Conservation (phyloP, 2,113 vertebrate genomes). For the Orthonyx spaldingii region DNA sequence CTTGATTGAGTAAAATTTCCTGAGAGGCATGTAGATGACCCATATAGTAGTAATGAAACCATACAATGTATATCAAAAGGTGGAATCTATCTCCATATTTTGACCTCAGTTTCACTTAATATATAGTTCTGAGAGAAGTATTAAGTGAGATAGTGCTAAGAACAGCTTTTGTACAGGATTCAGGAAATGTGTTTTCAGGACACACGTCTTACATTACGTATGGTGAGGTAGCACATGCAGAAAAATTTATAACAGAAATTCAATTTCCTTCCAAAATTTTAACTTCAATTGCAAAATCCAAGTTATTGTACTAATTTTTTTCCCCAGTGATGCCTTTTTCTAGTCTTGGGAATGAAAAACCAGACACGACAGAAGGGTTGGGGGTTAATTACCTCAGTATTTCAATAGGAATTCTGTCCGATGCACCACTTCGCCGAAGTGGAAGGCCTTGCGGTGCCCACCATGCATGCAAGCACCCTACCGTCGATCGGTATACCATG, state of each 20-base stretch:
- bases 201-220: accelerated
- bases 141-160: not conserved
- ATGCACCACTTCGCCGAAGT: too few species aligned
- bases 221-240: not conserved
- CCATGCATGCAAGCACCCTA: too few species aligned
- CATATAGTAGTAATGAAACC: not conserved
- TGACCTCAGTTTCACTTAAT: not conserved
- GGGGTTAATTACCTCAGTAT: too few species aligned
- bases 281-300: not conserved
- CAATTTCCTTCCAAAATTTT: not conserved
- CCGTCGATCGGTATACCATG: too few species aligned
- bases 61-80: not conserved
- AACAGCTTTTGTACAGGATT: not conserved
- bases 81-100: not conserved
- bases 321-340: too few species aligned
- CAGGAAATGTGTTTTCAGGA: not conserved
- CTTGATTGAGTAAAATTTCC: not conserved
- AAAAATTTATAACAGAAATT: not conserved
- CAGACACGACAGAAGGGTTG: too few species aligned
- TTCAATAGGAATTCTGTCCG: too few species aligned
- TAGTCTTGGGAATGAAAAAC: too few species aligned
- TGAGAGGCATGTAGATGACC: not conserved
- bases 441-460: too few species aligned
- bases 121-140: not conserved
- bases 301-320: not conserved